These are phyloP conservation scores for Pelecanus crispus DNA, from an alignment of 2,113 vertebrate species.

Conservation along the genomic window DNA sequence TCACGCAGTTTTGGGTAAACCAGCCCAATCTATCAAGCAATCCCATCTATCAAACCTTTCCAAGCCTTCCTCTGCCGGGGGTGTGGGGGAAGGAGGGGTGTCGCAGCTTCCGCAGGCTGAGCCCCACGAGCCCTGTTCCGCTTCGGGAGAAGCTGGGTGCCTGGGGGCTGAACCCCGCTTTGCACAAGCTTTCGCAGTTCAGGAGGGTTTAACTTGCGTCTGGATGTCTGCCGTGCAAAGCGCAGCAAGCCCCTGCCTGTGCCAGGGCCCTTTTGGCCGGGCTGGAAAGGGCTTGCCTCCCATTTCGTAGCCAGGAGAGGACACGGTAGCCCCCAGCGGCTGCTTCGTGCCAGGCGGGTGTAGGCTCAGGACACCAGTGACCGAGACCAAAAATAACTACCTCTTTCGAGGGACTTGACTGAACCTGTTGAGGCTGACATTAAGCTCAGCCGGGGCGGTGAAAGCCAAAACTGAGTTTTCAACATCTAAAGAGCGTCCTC, in stretches of 20 bases:
- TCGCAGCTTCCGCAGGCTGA: not conserved
- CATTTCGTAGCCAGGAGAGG: not conserved
- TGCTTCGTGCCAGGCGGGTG: not conserved
- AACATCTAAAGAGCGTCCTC: not conserved
- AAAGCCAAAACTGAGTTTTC: not conserved
- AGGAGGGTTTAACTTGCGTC: not conserved
- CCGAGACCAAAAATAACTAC: accelerated
- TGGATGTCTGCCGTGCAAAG: accelerated
- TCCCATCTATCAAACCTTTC: not conserved
- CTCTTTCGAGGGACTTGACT: not conserved
- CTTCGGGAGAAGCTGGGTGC: not conserved
- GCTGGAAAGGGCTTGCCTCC: not conserved
- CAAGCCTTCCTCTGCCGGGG: not conserved
- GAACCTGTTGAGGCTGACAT: not conserved
- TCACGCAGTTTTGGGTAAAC: not conserved
- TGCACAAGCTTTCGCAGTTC: not conserved
- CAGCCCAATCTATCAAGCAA: not conserved
- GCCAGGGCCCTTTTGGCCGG: not conserved
- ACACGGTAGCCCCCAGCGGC: accelerated
- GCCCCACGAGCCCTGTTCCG: not conserved
- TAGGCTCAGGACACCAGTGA: not conserved
- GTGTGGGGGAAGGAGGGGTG: not conserved
- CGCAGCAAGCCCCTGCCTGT: not conserved
- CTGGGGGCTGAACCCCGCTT: accelerated
- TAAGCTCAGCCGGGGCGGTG: not conserved